Conservation (phyloP, 2,113 vertebrate species). For the Andinoacara biseriatus region DNA sequence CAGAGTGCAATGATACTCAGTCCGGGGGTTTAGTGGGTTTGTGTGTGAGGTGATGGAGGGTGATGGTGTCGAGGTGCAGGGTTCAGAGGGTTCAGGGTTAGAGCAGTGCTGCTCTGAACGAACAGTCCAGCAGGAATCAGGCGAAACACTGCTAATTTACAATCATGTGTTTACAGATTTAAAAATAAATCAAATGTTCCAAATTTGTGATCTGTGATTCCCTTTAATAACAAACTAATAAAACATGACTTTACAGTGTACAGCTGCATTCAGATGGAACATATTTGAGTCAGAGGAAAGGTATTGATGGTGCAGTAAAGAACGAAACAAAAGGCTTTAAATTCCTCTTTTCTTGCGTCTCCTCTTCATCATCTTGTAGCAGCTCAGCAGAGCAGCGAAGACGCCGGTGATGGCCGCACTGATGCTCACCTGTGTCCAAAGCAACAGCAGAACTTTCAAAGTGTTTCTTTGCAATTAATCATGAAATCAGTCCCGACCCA, state of each 20-base stretch:
- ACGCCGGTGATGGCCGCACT: accelerated
- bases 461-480: neutral
- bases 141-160: too few species aligned
- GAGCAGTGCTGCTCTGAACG: too few species aligned
- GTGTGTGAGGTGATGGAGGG: too few species aligned
- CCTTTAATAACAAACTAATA: neutral
- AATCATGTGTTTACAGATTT: neutral
- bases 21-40: too few species aligned
- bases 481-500: neutral
- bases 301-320: neutral
- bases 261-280: neutral
- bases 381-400: neutral
- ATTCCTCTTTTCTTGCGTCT: neutral
- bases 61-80: too few species aligned
- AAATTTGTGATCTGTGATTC: neutral
- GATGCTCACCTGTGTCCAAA: neutral
- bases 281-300: neutral
- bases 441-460: neutral
- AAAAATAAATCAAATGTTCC: neutral
- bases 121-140: too few species aligned
- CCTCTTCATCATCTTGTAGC: neutral
- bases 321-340: neutral
- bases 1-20: too few species aligned
- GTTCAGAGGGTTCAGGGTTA: too few species aligned
- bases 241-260: neutral